A percentile compares a stretch with the other conserved stretches of the same genome.
These are phyloP conservation scores for Psettodes erumei DNA, from an alignment of 2,113 vertebrate species.

Conservation along the genomic window DNA sequence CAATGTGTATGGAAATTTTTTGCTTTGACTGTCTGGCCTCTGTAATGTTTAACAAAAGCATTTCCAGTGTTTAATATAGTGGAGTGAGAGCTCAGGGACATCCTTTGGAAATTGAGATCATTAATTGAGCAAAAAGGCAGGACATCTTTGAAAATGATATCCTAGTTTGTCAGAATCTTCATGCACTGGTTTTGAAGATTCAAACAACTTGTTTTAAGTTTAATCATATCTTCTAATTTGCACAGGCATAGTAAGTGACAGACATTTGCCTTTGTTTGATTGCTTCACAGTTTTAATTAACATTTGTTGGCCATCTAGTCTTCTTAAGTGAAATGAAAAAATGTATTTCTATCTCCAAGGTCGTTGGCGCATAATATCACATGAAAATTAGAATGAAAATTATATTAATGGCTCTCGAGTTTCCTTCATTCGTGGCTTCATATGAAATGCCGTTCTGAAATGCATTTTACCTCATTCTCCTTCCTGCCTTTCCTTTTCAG, in stretches of 20 bases:
- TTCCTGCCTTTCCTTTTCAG: constrained; percentile 69
- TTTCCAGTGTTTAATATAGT: background rate
- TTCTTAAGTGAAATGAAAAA: constrained; percentile 17
- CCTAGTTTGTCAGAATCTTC: constrained; percentile 8
- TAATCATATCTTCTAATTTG: constrained; percentile 1
- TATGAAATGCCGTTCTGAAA: constrained; percentile 20
- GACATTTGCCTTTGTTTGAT: constrained; percentile 9
- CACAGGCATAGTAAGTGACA: background rate
- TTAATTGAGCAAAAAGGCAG: background rate
- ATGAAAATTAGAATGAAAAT: constrained; percentile 21
- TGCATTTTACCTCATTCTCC: background rate
- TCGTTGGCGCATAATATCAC: background rate
- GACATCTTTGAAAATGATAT: constrained; percentile 7
- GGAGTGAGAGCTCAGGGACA: background rate
- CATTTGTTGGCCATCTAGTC: background rate
- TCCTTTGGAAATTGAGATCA: constrained; percentile 7
- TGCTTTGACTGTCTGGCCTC: background rate
- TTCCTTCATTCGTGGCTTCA: constrained; percentile 32
- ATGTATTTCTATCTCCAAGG: background rate
- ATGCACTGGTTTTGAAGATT: constrained; percentile 18
- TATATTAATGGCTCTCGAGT: constrained; percentile 25
- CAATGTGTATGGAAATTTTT: too few relatives aligned
- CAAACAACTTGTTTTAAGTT: constrained; percentile 5
- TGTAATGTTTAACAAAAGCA: constrained; percentile 5
- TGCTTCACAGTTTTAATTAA: constrained; percentile 7